Evolutionary conservation across 1,140 invertebrate species (phyloP).

Genomic region (Manduca sexta): DNA sequence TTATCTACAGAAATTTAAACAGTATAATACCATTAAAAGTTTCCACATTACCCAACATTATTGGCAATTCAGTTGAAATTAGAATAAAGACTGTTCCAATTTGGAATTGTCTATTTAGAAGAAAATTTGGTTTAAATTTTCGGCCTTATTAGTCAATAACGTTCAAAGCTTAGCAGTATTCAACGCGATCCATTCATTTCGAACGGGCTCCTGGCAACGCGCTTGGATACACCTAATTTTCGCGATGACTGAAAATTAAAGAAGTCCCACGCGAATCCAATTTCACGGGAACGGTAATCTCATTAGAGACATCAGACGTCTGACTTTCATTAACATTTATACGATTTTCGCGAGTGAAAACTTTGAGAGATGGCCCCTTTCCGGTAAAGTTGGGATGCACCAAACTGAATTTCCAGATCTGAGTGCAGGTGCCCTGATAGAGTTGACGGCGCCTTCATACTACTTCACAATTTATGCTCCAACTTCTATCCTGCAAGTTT

Average conservation of each 20-base stretch:
- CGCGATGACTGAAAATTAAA: conserved; percentile 62
- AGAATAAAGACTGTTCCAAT: too few relatives aligned
- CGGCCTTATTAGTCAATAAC: not conserved
- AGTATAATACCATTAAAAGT: too few relatives aligned
- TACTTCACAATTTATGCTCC: conserved; percentile 40
- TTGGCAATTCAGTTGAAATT: too few relatives aligned
- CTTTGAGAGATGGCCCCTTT: conserved; percentile 30
- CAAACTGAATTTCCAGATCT: conserved; percentile 43
- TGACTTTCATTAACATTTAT: conserved; percentile 71
- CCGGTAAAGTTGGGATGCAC: conserved; percentile 32
- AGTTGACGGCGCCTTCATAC: conserved; percentile 29
- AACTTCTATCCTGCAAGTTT: conserved; percentile 23
- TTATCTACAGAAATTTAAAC: too few relatives aligned
- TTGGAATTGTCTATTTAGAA: too few relatives aligned
- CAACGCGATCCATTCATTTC: conserved; percentile 24
- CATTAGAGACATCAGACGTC: conserved; percentile 62
- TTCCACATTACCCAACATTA: too few relatives aligned
- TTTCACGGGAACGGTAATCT: conserved; percentile 66
- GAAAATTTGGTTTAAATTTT: not conserved
- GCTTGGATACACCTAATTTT: conserved; percentile 55
- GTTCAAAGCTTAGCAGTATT: not conserved
- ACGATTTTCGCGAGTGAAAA: conserved; percentile 54
- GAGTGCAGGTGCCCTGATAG: conserved; percentile 34
- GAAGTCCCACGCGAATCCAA: conserved; percentile 62
- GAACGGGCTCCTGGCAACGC: conserved; percentile 19